These are phyloP conservation scores for Caradrina clavipalpis DNA, from an alignment of 2,888 invertebrate species.

Conservation along the genomic window DNA sequence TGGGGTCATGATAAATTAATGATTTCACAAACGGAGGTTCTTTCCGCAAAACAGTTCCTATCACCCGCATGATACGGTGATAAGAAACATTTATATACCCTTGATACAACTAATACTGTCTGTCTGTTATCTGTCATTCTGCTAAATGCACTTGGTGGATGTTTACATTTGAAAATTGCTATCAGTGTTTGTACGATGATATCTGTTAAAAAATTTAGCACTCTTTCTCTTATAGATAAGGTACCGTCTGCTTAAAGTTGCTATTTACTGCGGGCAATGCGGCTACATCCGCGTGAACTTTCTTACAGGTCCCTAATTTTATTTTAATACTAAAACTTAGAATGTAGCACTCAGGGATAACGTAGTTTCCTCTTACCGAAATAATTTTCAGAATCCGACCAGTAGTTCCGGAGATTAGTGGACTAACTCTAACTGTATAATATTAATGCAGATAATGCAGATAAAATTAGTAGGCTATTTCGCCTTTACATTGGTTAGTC, in stretches of 20 bases:
- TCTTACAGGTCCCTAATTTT: too few species aligned
- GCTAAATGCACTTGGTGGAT: conserved; percentile 6
- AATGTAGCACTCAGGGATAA: too few species aligned
- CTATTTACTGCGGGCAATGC: neutral
- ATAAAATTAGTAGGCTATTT: too few species aligned
- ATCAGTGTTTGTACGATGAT: neutral
- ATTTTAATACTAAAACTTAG: too few species aligned
- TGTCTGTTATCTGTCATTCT: conserved; percentile 37
- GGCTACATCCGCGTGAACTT: too few species aligned
- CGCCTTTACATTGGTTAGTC: too few species aligned
- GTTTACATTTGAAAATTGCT: neutral
- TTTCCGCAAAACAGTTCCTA: conserved; percentile 51
- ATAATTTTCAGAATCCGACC: too few species aligned
- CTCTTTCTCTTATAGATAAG: neutral
- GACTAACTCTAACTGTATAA: too few species aligned
- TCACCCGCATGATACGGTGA: conserved; percentile 61
- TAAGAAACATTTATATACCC: conserved; percentile 41
- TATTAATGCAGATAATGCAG: too few species aligned
- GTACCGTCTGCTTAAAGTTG: neutral
- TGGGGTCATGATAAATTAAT: conserved; percentile 32
- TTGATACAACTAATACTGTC: conserved; percentile 39
- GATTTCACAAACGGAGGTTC: conserved; percentile 40
- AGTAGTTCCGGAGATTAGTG: too few species aligned
- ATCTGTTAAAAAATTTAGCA: neutral
- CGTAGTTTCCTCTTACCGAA: too few species aligned